Conservation (phyloP, 2,797 vertebrate species). For the Hypotaenidia okinawae region DNA sequence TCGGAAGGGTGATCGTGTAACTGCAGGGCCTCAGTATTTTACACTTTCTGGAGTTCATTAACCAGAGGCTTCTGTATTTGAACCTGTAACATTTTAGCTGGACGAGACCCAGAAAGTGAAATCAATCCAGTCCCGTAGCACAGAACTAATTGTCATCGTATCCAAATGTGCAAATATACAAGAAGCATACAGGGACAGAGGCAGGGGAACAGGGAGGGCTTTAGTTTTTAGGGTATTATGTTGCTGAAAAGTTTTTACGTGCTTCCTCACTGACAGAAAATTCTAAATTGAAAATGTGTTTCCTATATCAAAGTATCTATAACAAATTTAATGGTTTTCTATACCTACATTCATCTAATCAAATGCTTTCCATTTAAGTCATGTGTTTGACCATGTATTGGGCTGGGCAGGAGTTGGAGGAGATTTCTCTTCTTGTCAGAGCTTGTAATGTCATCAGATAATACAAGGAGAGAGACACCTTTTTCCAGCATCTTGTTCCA, state of each 20-base stretch:
- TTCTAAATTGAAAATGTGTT: conserved; percentile 53
- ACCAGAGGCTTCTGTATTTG: conserved; percentile 60
- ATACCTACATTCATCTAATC: conserved; percentile 35
- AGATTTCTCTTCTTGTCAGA: conserved; percentile 36
- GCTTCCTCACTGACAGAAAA: conserved; percentile 49
- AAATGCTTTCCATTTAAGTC: conserved; percentile 43
- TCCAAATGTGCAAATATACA: conserved; percentile 69
- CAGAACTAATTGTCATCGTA: conserved; percentile 64
- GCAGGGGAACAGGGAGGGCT: conserved; percentile 50
- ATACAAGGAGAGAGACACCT: neutral
- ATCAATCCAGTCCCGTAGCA: conserved; percentile 62
- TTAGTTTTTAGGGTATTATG: conserved; percentile 36
- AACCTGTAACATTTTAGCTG: conserved; percentile 64
- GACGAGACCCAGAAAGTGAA: conserved; percentile 51
- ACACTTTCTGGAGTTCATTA: conserved; percentile 71
- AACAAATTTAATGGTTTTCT: conserved; percentile 26
- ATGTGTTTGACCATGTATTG: conserved; percentile 34
- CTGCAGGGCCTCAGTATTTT: conserved; percentile 51
- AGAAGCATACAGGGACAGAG: conserved; percentile 19
- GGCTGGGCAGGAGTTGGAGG: conserved; percentile 2
- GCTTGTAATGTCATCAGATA: neutral
- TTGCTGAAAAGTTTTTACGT: conserved; percentile 53
- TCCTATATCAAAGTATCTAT: conserved; percentile 44
- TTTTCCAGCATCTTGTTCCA: neutral
- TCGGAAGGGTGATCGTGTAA: conserved; percentile 65